Base-by-base conservation (phyloP, 2,113 vertebrate species). In the Craseonycteris thonglongyai region DNA sequence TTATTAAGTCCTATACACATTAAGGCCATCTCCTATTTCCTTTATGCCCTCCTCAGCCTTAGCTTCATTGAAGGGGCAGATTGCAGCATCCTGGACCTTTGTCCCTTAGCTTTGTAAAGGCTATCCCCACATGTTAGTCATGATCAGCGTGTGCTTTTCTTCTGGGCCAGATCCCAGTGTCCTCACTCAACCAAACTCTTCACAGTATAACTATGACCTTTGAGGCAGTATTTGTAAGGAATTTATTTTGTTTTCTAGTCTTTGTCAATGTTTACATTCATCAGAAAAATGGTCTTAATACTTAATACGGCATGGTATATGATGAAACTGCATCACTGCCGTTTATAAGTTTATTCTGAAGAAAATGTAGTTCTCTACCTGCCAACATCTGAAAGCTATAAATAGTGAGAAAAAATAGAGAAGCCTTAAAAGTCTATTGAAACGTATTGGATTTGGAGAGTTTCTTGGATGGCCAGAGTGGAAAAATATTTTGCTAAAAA, bases 401-500 rank as follows among this genome's bases (percentile, higher is more conserved):
- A 97, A 97, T 97, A 97, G 97, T 94, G 97, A 91, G 81, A 97
- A 97, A 97, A 97, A 97, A 97, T 95, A 96, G 94, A 97, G 96
- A 92, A 88, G 89, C 85, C 78, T 96, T 96, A 96, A 95, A 97
- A 97, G 90, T 92, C 81, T 91, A 97, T 96, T 96, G 95, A 97
- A 95, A 96, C 42, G 80, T 91, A 97, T 96, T 97, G 96, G 81
- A 97, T 96, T 97, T 96, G 91, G 97, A 97, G 95, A 95, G 90
- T 96, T 97, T 97, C 97, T 97, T 97, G 96, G 97, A 97, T 93
- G 97, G 92, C 61, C 95, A 75, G 88, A 68, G 90, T 97, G 97
- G 97, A 97, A 97, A 97, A 97, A 97, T 97, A 97, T 97, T 97
- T 97, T 97, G 96, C 97, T 97, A 95, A 96, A 97, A 97, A 97